These are phyloP conservation scores for Tetramorium simillimum DNA, from an alignment of 1,140 invertebrate genomes.

Conservation along the genomic window DNA sequence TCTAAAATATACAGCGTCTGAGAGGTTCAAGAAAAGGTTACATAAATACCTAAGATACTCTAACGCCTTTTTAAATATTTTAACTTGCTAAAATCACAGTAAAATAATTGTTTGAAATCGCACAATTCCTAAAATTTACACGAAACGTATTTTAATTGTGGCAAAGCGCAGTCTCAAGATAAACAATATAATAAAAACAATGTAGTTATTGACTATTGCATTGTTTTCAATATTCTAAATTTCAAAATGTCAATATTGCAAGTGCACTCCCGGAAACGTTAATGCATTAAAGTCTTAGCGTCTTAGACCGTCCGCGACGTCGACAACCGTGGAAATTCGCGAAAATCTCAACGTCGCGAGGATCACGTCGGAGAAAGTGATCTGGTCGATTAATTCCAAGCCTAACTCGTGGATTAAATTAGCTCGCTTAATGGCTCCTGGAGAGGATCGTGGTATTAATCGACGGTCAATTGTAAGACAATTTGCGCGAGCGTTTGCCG, in stretches of 20 bases:
- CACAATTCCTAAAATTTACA: neutral
- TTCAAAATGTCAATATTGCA: neutral
- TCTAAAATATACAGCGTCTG: neutral
- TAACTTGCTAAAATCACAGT: neutral
- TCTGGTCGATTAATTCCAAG: conserved; percentile 22
- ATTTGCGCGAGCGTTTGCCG: conserved; percentile 35
- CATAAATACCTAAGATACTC: neutral
- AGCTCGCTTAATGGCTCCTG: conserved; percentile 32
- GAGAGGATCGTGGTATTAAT: conserved; percentile 41
- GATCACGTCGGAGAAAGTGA: conserved; percentile 9
- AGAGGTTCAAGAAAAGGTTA: neutral
- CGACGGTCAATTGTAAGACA: conserved; percentile 44
- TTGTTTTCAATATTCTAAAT: neutral
- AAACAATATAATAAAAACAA: neutral
- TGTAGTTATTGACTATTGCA: neutral
- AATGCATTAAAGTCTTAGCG: neutral
- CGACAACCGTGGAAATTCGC: neutral
- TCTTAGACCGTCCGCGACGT: neutral
- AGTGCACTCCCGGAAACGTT: neutral
- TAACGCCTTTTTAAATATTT: neutral
- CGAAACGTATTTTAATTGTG: neutral
- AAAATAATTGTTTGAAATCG: neutral
- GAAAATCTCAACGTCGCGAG: neutral
- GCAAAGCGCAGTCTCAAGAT: neutral
- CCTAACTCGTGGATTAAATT: conserved; percentile 46